Evolutionary conservation across 2,797 vertebrate species (phyloP).

Genomic region (Gymnocypris eckloni): DNA sequence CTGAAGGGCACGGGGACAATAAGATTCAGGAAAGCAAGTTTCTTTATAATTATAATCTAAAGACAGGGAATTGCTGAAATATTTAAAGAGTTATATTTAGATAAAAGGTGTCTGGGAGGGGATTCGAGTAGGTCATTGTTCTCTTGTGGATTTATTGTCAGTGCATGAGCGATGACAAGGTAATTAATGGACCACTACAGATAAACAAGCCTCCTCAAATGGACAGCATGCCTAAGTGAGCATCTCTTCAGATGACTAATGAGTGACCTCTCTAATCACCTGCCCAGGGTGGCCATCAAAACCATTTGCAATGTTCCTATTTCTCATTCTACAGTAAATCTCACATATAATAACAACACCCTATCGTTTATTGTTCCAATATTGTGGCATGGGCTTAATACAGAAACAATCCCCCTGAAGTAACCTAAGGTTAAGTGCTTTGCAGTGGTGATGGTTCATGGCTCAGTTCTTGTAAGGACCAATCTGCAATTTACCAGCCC

Average conservation of each 20-base stretch:
- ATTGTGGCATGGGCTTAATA: neutral
- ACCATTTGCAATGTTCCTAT: neutral
- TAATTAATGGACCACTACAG: conserved; percentile 37
- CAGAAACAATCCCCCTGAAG: conserved; percentile 14
- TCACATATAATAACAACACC: neutral
- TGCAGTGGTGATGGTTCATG: conserved; percentile 24
- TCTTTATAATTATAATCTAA: conserved; percentile 49
- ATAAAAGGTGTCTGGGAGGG: conserved; percentile 27
- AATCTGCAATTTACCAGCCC: neutral
- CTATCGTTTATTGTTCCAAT: neutral
- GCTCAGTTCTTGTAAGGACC: neutral
- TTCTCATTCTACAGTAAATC: conserved; percentile 21
- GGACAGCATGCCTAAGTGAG: conserved; percentile 44
- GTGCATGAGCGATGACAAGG: conserved; percentile 34
- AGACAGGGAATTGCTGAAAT: conserved; percentile 27
- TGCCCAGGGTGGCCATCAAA: conserved; percentile 24
- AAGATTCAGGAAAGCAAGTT: conserved; percentile 42
- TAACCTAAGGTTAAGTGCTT: conserved; percentile 18
- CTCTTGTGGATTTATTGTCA: too few species aligned
- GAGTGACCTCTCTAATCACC: conserved; percentile 54
- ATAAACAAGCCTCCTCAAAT: conserved; percentile 51
- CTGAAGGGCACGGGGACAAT: conserved; percentile 45
- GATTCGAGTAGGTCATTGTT: too few species aligned
- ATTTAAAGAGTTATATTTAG: conserved; percentile 33
- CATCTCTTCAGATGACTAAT: conserved; percentile 46